These are phyloP conservation scores for Pseudorhombus dupliciocellatus DNA, from an alignment of 2,113 vertebrate genomes.

Conservation along the genomic window DNA sequence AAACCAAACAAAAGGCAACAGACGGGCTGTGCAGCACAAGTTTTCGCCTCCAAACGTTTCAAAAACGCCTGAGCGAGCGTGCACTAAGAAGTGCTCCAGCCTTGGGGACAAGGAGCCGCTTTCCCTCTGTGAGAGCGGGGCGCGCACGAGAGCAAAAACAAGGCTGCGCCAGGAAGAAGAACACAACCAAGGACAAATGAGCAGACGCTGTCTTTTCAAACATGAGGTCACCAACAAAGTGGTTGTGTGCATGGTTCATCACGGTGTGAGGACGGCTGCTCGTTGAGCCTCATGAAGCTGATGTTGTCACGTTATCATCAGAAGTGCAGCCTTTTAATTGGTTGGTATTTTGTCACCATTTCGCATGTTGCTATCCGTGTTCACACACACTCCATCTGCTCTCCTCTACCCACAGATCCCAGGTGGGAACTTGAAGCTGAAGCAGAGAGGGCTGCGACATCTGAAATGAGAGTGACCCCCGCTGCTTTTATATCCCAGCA, in stretches of 20 bases:
- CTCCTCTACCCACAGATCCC: slow-evolving; percentile 19
- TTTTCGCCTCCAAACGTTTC: slow-evolving; percentile 45
- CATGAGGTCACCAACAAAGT: slow-evolving; percentile 22
- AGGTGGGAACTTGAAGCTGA: slow-evolving; percentile 36
- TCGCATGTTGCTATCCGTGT: too few relatives aligned
- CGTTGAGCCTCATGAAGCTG: background rate
- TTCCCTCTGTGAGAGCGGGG: slow-evolving; percentile 34
- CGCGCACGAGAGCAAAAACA: slow-evolving; percentile 17
- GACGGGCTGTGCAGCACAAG: slow-evolving; percentile 9
- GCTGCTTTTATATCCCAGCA: slow-evolving; percentile 45
- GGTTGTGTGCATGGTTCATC: slow-evolving; percentile 17
- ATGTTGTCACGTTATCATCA: too few relatives aligned
- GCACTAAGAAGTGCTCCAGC: slow-evolving; percentile 25
- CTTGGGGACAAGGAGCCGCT: slow-evolving; percentile 22
- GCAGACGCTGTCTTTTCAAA: slow-evolving; percentile 8
- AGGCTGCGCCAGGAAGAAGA: slow-evolving; percentile 15
- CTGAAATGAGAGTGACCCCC: slow-evolving; percentile 64
- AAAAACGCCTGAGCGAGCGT: slow-evolving; percentile 7
- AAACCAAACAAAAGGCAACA: slow-evolving; percentile 19
- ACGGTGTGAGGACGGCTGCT: background rate
- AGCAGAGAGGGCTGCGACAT: slow-evolving; percentile 45
- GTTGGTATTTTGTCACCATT: too few relatives aligned
- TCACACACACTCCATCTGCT: slow-evolving; percentile 29
- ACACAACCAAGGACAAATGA: slow-evolving; percentile 44
- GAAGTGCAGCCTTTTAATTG: too few relatives aligned